Percentiles rank a stretch among this genome's conserved stretches.
Conservation (phyloP, 23 tunicate genomes). For the Halocynthia aurantium region DNA sequence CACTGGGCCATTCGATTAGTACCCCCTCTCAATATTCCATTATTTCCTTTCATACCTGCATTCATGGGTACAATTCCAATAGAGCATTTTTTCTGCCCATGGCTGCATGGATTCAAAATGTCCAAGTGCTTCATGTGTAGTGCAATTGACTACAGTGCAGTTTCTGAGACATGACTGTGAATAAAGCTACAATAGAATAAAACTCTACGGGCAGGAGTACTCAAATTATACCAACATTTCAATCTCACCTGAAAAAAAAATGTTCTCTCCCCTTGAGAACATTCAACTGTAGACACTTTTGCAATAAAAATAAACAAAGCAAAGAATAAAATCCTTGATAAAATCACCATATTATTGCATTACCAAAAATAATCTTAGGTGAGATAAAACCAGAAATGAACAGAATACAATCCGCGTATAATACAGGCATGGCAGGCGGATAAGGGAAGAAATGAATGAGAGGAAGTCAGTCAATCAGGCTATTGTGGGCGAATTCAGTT, state of each 20-base stretch:
- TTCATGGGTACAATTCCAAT: conserved; percentile 69
- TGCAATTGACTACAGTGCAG: not conserved
- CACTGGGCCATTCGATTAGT: no score
- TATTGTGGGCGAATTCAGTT: no score
- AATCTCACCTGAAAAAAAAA: not conserved
- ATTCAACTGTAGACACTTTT: not conserved
- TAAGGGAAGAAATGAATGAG: no score
- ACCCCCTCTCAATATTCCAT: not conserved
- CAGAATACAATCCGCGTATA: no score
- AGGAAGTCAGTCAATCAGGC: no score
- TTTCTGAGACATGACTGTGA: conserved; percentile 1
- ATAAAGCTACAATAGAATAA: not conserved
- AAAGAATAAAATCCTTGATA: not conserved
- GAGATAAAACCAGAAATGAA: no score
- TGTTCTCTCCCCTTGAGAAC: not conserved
- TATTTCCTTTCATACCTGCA: conserved; percentile 33
- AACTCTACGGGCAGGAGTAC: no score
- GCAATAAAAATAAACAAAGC: not conserved
- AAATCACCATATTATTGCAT: no score
- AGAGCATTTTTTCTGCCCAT: conserved; percentile 20
- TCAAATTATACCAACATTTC: not conserved
- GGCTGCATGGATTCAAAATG: conserved; percentile 26
- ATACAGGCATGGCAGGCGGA: no score
- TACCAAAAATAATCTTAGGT: no score
- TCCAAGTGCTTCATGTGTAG: not conserved